A percentile compares a stretch with the other conserved stretches of the same genome.
Conservation (phyloP, 2,888 invertebrate species). For the Arenicola marina region DNA sequence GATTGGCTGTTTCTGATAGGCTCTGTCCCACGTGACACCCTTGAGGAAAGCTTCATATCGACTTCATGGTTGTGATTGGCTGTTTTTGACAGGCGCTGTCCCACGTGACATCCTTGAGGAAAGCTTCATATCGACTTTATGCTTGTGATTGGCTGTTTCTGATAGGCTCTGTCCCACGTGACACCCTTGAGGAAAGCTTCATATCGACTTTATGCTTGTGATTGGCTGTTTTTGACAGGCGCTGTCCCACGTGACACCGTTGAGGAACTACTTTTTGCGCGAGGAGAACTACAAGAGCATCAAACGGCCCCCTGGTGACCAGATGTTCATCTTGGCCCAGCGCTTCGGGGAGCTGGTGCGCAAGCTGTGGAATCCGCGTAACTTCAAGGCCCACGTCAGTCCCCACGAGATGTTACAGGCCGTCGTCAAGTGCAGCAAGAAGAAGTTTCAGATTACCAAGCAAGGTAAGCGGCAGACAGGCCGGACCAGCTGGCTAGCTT, state of each 20-base stretch:
- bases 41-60: too few relatives aligned
- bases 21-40: too few relatives aligned
- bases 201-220: too few relatives aligned
- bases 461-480: constrained; percentile 72
- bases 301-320: constrained; percentile 93
- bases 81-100: constrained; percentile 78
- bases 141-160: too few relatives aligned
- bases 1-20: too few relatives aligned
- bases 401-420: constrained; percentile 99
- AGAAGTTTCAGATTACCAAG: constrained; percentile 96
- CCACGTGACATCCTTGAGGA: too few relatives aligned
- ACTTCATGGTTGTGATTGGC: too few relatives aligned
- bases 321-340: constrained; percentile 81
- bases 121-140: too few relatives aligned
- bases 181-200: too few relatives aligned
- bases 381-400: constrained; percentile 98
- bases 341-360: constrained; percentile 90
- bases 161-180: too few relatives aligned
- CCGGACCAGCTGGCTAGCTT: too few relatives aligned
- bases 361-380: constrained; percentile 98
- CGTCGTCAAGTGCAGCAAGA: constrained; percentile 94
- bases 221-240: too few relatives aligned
- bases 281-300: constrained; percentile 85
- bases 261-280: constrained; percentile 91
- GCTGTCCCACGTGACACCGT: constrained; percentile 89